Percentiles rank a stretch among this genome's conserved stretches.
Conservation (phyloP, 2,113 vertebrate genomes). For the Spermophilus dauricus region DNA sequence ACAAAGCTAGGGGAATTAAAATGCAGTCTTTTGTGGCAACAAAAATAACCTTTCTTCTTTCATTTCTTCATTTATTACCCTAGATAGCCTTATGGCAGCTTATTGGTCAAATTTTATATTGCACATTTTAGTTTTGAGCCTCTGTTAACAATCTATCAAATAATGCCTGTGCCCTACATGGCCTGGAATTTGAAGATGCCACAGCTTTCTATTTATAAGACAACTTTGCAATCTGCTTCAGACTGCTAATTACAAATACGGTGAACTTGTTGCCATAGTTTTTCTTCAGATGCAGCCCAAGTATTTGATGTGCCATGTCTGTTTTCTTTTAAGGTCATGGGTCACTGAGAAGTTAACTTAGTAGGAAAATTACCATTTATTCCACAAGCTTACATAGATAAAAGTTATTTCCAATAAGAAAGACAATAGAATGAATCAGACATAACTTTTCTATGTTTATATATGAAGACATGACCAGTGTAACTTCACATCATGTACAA, state of each 20-base stretch:
- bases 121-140: background rate
- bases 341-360: conserved; percentile 62
- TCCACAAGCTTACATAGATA: background rate
- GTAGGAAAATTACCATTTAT: conserved; percentile 41
- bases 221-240: conserved; percentile 19
- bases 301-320: background rate
- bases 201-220: conserved; percentile 54
- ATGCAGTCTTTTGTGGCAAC: conserved; percentile 23
- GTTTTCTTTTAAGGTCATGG: conserved; percentile 32
- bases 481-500: too few species aligned
- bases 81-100: background rate
- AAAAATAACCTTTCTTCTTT: conserved; percentile 2
- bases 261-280: conserved; percentile 47
- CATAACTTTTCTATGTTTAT: too few species aligned
- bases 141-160: conserved; percentile 53
- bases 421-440: too few species aligned
- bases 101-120: conserved; percentile 35
- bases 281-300: conserved; percentile 56
- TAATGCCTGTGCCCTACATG: background rate
- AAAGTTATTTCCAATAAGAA: conserved; percentile 9
- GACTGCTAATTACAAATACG: conserved; percentile 63
- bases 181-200: conserved; percentile 21
- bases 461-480: too few species aligned
- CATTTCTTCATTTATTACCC: conserved; percentile 12
- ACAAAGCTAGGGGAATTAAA: conserved; percentile 30